Evolutionary conservation across 2,797 vertebrate species (phyloP).

Genomic region (Rhinogobio ventralis): DNA sequence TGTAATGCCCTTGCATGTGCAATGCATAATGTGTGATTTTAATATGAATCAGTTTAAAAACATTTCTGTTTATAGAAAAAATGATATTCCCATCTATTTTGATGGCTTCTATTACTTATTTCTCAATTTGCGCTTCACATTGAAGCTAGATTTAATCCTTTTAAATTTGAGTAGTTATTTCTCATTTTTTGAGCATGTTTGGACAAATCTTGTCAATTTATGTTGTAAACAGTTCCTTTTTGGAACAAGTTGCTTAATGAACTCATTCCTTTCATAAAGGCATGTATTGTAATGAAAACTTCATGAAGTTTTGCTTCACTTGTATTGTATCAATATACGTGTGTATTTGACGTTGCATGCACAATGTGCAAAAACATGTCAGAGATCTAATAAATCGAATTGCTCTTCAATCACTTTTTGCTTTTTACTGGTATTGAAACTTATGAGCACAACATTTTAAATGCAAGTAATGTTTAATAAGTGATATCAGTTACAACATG

Average conservation of each 20-base stretch:
- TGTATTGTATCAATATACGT: constrained; percentile 24
- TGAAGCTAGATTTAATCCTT: constrained; percentile 14
- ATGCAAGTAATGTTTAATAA: constrained; percentile 57
- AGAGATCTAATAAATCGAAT: neutral
- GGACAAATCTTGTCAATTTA: neutral
- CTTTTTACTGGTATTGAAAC: neutral
- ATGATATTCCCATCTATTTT: neutral
- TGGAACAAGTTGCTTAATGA: neutral
- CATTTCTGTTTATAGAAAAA: neutral
- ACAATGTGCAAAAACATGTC: neutral
- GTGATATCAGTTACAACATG: constrained; percentile 30
- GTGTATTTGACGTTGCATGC: neutral
- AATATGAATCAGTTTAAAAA: neutral
- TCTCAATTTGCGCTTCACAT: constrained; percentile 15
- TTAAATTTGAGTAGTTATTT: neutral
- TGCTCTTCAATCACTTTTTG: neutral
- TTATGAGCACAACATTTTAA: constrained; percentile 6
- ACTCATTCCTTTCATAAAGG: constrained; percentile 11
- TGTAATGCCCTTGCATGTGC: neutral
- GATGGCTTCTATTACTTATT: neutral
- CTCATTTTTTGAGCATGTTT: neutral
- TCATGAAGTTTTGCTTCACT: neutral
- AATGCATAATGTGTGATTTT: neutral
- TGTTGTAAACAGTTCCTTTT: neutral
- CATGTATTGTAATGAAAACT: neutral